Base-by-base conservation (phyloP, 2,888 invertebrate species). In the Cephus spinipes region DNA sequence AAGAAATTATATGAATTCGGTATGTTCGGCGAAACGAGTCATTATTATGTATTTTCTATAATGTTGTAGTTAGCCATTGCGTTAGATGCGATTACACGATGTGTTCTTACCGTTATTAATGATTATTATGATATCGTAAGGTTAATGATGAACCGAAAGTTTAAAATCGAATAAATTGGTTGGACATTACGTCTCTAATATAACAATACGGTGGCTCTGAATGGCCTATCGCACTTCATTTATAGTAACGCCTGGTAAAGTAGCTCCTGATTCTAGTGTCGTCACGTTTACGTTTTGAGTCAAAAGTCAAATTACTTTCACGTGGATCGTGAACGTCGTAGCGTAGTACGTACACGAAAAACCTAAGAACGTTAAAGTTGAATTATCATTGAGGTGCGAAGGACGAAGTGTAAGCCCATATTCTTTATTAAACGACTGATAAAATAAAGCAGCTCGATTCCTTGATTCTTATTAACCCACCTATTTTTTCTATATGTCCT, bases 41-140 rank as follows among this genome's bases (percentile, higher is more conserved):
- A 79, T 84, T 82, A 85, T 84, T 86, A 79, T 85, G 86, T 88
- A 88, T 87, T 88, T 87, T 88, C 83, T 88, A 87, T 86, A 85
- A 87, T 83, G 82, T 87, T 86, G 82, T 86, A 86, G 83, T 79
- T 85, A 86, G 83, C 82, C 82, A 83, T 80, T 86, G 83, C 81
- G 82, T 84, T 86, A 84, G 85, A 83, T 84, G 83, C 81, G 81
- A 85, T 85, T 84, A 85, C 86, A 88, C 75, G 73, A 87, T 86
- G 87, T 87, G 88, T 88, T 88, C 87, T 86, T 86, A 88, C 87
- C 82, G 84, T 85, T 85, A 85, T 83, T 84, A 82, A 76, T 84
- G 81, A 83, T 84, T 84, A 82, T 31, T 23, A 32, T 31, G 32
- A 71, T 32, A 32, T 71, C 31, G 71, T 71, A 71, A 71, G 12